Evolutionary conservation across 92 coral and sea anemone genomes (phyloP), one percentile per base, ranked within the genome.

Genomic region (Heliopora coerulea): DNA sequence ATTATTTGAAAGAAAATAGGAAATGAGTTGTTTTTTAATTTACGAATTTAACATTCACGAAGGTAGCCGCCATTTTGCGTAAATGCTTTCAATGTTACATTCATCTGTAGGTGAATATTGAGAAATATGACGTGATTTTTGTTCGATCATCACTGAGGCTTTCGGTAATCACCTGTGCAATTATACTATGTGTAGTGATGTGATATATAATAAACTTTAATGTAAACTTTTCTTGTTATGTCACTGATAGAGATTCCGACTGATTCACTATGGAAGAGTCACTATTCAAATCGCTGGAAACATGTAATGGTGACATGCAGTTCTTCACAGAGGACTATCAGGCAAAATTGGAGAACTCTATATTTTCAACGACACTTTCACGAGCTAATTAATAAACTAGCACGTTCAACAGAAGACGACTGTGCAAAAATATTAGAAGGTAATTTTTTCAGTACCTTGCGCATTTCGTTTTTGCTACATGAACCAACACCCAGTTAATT

Each of bases 301-400:
- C 84, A 84, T 54, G 75, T 52, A 3, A 73, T 52, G 10, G 79
- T 80, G 9, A 81, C 62, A 40, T 46, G n/a, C n/a, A 46, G 52
- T 15, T 6, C n/a, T n/a, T 33, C 66, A 13, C 65, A 75, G 65
- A 73, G 31, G 29, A 48, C 67, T 41, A 35, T 62, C 41, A 49
- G 70, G 35, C 80, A 81, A 24, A 63, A 70, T 20, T 84, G 88
- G 88, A 63, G 83, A 56, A 6, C 44, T 28, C 78, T 72, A 2
- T 84, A 84, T 62, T 83, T 82, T 82, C 80, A 84, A 28, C 32
- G 83, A 24, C 83, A 84, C 54, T 84, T 84, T 62, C 88, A 78
- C 57, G 78, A 62, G 49, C 65, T 79, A 7, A 74, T 83, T 24
- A 61, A 83, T 56, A 69, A 68, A 50, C 75, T 81, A 40, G 86